Percentiles rank a stretch among this genome's conserved stretches.
phyloP scores from a whole-genome alignment of 2,888 invertebrate species.

The Bellardia pandia region DNA sequence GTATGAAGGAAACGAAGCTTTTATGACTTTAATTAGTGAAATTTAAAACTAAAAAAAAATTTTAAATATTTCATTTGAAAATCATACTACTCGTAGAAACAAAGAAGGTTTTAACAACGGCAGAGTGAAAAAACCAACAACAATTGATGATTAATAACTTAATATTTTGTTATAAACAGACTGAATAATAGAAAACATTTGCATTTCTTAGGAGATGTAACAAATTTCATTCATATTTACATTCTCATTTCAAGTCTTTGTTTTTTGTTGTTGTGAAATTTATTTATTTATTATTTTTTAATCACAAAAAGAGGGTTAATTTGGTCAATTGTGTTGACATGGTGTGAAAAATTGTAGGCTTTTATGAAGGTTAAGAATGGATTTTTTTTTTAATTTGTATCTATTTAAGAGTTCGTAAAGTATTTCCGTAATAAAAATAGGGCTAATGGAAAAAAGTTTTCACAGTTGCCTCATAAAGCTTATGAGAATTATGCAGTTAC shows the following conservation, averaged over 20 bases:
- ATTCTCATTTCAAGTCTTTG: conserved; percentile 43
- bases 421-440: background rate
- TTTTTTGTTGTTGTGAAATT: conserved; percentile 11
- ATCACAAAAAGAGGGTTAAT: conserved; percentile 42
- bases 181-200: conserved; percentile 48
- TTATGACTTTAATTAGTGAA: conserved; percentile 67
- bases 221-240: conserved; percentile 39
- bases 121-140: background rate
- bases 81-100: background rate
- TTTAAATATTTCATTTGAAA: conserved; percentile 40
- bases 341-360: conserved; percentile 60
- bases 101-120: background rate
- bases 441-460: background rate
- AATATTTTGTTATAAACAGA: conserved; percentile 39
- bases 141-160: conserved; percentile 67
- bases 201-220: conserved; percentile 47
- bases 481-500: conserved; percentile 1
- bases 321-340: conserved; percentile 66
- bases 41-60: conserved; percentile 63
- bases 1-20: conserved; percentile 50
- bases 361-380: conserved; percentile 45
- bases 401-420: background rate
- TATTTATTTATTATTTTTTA: conserved; percentile 9
- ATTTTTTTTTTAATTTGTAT: conserved; percentile 1
- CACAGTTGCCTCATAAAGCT: background rate